Evolutionary conservation across 2,113 vertebrate genomes (phyloP), one percentile per base, ranked within the genome.

Genomic region (Centrocercus urophasianus): DNA sequence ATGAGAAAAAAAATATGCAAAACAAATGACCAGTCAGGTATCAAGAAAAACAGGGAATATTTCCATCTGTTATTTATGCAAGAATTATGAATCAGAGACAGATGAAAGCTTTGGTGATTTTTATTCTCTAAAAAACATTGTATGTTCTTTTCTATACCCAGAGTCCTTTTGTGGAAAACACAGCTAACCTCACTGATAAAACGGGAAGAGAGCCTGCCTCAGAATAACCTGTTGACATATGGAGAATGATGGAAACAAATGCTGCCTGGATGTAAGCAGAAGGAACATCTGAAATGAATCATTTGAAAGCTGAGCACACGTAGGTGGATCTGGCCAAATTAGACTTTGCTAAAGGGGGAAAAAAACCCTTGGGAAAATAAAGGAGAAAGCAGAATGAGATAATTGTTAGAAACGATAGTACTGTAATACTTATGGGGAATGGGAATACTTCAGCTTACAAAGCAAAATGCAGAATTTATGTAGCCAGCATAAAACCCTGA

Each of bases 271-370:
- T 97, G 89, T 91, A 94, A 89, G 89, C 96, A 95, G 95, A 90
- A 94, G 93, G 93, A 97, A 96, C 96, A 97, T 97, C 95, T 96
- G 97, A 97, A 97, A 97, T 96, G 91, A 97, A 97, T 97, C 95
- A 97, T 87, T 77, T 93, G 88, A 97, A 97, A 97, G 72, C 86
- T 83, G 90, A 97, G 94, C 93, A 92, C 82, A 92, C 81, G 96
- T 97, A 98, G 96, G 95, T 86, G 95, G 89, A 96, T 86, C 85
- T 94, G 95, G 96, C 95, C 95, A 97, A 97, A 96, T 95, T 83
- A 94, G 94, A 89, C 76, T 92, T 92, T 42, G 74, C 80, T 95
- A 83, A 93, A 93, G 69, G 57, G 61, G 13, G 40, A n/a, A 84
- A 73, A 86, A 86, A 10, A 0, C 10, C 32, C 6, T 66, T 65